Evolutionary conservation across 2,888 invertebrate genomes (phyloP), one percentile per base, ranked within the genome.

Genomic region (Empis livida): DNA sequence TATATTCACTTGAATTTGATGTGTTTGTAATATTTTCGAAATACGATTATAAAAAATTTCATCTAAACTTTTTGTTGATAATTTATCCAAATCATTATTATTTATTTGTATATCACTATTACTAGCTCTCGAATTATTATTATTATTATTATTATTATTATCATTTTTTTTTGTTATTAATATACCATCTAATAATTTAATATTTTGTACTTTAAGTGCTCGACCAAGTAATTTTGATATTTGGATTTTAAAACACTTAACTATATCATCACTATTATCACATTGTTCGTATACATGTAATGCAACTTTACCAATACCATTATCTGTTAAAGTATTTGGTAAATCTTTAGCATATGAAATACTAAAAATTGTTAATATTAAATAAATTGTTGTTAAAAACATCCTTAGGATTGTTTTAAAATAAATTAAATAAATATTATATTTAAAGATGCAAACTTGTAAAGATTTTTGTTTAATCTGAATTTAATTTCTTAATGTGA

Each of bases 201-300:
- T 72, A 32, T 72, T 71, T 48, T 79, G 78, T 58, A 77, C 72
- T 52, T 78, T 73, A 1, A 80, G 67, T 0, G 82, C 83, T 15
- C 82, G 71, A 51, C 82, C 80, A 13, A 77, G 70, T 38, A 82
- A 66, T 59, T 79, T 82, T 1, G 79, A 70, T 1, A 80, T 80
- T 61, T 82, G 79, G 47, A 83, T 71, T 67, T 84, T 84, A 55
- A 84, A 73, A 61, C 84, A 85, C 72, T 79, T 80, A 54, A 80
- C 66, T 45, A 81, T 71, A 58, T 83, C 79, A 52, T 77, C 73
- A 42, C 77, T 75, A 51, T 71, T 70, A 54, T 77, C 75, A 62
- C 84, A 84, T 60, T 78, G 77, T 17, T 56, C 59, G 47, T 64
- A 66, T 3, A 69, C 58, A 45, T 67, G 67, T n/a, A 61, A 60